A percentile compares a stretch with the other conserved stretches of the same genome.
Evolutionary conservation across 2,888 invertebrate genomes (phyloP).

Genomic region (Psylliodes chrysocephalus): DNA sequence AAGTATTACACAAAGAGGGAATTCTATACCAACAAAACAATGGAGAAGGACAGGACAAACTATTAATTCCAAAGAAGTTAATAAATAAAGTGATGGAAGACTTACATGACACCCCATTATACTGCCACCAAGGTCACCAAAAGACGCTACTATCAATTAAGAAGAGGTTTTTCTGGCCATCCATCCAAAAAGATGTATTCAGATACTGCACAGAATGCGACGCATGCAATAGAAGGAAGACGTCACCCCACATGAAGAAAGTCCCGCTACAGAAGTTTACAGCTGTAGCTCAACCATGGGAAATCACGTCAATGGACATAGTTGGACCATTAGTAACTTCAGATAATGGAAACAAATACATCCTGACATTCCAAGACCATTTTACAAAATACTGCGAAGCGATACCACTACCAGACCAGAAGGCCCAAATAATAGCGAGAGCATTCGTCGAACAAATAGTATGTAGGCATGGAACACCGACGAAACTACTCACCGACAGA

Average conservation of each 20-base stretch:
- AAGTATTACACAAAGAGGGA: constrained; percentile 17
- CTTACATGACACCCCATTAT: constrained; percentile 43
- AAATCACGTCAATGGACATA: constrained; percentile 48
- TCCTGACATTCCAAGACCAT: constrained; percentile 51
- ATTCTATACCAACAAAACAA: constrained; percentile 11
- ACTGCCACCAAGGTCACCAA: constrained; percentile 51
- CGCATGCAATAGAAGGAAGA: constrained; percentile 49
- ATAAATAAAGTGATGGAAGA: constrained; percentile 17
- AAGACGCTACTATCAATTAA: constrained; percentile 46
- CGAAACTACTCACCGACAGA: constrained; percentile 50
- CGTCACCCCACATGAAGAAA: constrained; percentile 37
- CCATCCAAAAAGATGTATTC: constrained; percentile 44
- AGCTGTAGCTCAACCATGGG: constrained; percentile 40
- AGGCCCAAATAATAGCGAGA: constrained; percentile 47
- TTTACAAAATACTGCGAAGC: constrained; percentile 50
- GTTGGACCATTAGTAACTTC: constrained; percentile 49
- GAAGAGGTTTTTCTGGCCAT: constrained; percentile 48
- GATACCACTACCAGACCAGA: constrained; percentile 49
- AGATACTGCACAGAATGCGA: constrained; percentile 45
- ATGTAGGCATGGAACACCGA: constrained; percentile 48
- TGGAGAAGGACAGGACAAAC: constrained; percentile 2
- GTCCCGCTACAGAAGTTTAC: constrained; percentile 45
- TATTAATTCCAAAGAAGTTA: constrained; percentile 18
- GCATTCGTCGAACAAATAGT: constrained; percentile 48
- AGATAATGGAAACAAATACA: constrained; percentile 45